Conservation (phyloP, 2,113 vertebrate species). For the Pteronura brasiliensis region DNA sequence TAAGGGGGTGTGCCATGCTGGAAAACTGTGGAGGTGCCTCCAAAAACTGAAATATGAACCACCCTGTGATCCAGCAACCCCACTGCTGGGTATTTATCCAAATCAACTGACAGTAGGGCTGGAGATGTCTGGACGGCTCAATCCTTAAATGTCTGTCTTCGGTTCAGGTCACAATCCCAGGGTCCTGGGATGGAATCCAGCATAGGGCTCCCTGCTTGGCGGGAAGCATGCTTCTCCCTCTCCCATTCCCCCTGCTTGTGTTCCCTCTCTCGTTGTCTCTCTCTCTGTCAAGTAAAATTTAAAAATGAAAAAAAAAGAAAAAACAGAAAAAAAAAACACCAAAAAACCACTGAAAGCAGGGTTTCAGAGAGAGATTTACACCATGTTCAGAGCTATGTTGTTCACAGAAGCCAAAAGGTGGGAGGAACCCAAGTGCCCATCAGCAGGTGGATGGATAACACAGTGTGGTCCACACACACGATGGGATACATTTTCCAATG, state of each 20-base stretch:
- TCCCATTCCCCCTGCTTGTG: too few species aligned
- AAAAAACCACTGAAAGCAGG: neutral
- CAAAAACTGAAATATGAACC: neutral
- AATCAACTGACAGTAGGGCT: neutral
- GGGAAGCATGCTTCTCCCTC: too few species aligned
- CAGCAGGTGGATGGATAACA: neutral
- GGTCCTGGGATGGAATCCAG: too few species aligned
- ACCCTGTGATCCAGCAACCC: fast-evolving
- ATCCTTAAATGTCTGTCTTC: too few species aligned
- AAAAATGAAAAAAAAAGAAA: too few species aligned
- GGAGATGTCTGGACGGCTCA: too few species aligned
- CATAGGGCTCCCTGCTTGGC: too few species aligned
- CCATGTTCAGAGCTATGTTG: fast-evolving
- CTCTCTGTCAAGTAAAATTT: too few species aligned
- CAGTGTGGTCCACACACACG: fast-evolving
- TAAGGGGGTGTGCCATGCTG: fast-evolving
- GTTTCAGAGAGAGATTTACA: neutral
- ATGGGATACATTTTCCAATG: neutral
- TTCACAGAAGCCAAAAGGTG: neutral
- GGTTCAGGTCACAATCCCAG: too few species aligned
- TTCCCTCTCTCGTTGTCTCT: too few species aligned
- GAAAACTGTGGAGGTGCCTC: fast-evolving
- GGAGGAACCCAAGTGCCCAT: neutral
- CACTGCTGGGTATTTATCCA: neutral
- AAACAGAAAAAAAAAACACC: too few species aligned